Base-by-base conservation (phyloP, 1,140 invertebrate species). In the Gryon sp. region DNA sequence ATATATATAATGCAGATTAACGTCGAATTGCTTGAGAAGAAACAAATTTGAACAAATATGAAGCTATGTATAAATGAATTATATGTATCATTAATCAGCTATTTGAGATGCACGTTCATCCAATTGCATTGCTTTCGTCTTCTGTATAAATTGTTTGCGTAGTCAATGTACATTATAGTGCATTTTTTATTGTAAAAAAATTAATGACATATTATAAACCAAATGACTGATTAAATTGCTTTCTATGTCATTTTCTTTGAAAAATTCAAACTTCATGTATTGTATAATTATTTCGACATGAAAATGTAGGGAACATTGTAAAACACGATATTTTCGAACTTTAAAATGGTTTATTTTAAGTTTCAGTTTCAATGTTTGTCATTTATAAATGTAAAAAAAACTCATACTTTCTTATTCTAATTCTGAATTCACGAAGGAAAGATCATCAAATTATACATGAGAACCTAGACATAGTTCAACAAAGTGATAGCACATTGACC, bases 401-500 rank as follows among this genome's bases (percentile, higher is more conserved):
- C n/a, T n/a, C n/a, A n/a, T n/a, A 55, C 50, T 45, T n/a, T 45
- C 41, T 59, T 32, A 6, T 34, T 12, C 24, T 14, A 32, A 32
- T 14, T 7, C 20, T 30, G 6, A 40, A 48, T 38, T 15, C 18
- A 2, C 28, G 34, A 40, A 40, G 1, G 16, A 45, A 1, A 38
- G 34, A 22, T 55, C 28, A 69, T 59, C 32, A 69, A 69, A 68
- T 41, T 8, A 40, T 38, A 30, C 34, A 43, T 50, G 15, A 14
- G 5, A 26, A 59, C 20, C 19, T 52, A 59, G 55, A 22, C 14
- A 43, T 72, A 55, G 68, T 30, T 60, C 8, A 43, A 55, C 11
- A 36, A 66, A 59, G 45, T 60, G 24, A 50, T 50, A 65, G 53
- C 48, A 63, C 41, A 72, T 73, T 57, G 52, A 65, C 59, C 69